Conservation (phyloP, 2,113 vertebrate species). For the Axis porcinus region DNA sequence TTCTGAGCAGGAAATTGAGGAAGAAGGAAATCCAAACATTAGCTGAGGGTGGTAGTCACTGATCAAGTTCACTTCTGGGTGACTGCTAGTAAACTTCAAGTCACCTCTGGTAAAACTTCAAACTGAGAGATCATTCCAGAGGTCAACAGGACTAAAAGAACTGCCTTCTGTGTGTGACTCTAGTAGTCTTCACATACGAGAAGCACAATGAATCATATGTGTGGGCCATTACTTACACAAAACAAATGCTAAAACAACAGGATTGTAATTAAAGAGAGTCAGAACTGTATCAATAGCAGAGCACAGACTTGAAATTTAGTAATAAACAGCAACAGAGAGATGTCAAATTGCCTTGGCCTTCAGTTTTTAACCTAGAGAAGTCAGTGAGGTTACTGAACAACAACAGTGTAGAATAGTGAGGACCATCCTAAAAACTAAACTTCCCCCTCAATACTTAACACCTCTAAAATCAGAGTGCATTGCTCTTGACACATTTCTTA, state of each 20-base stretch:
- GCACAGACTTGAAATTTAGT: neutral
- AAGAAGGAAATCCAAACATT: neutral
- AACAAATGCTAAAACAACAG: neutral
- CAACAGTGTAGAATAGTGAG: too few relatives aligned
- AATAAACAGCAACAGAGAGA: neutral
- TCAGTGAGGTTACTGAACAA: neutral
- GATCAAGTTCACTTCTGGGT: neutral
- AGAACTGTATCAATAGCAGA: neutral
- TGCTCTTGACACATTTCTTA: neutral
- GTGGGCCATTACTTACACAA: neutral
- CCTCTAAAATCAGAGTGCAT: neutral
- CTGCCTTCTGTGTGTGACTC: neutral
- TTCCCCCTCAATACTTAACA: fast-evolving
- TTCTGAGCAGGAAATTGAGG: neutral
- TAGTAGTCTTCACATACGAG: neutral
- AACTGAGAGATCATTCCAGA: neutral
- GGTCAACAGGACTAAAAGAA: neutral
- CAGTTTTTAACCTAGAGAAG: neutral
- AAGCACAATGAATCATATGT: neutral
- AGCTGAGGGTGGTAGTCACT: neutral
- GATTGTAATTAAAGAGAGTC: neutral
- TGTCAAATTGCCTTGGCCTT: neutral
- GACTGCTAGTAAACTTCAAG: neutral
- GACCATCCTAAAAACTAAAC: neutral
- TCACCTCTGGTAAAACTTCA: neutral